Base-by-base conservation (phyloP, 1,140 invertebrate species). In the Temnothorax curvispinosus region DNA sequence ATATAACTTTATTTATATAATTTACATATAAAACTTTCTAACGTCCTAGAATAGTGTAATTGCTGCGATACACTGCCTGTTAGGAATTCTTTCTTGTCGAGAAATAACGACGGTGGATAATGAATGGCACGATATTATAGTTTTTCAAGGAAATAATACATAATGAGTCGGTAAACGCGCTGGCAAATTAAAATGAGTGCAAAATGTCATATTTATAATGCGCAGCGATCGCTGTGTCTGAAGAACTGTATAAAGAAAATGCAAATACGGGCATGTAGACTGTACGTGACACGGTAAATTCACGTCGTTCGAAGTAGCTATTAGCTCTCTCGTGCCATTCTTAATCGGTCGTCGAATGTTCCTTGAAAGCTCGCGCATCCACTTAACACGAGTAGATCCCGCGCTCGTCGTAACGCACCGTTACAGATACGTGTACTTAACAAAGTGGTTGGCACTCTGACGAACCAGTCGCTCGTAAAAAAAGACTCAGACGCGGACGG, bases 351-450 rank as follows among this genome's bases (percentile, higher is more conserved):
- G 9, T 72, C 18, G 54, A 60, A 60, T 18, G 21, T 74, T 74
- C 18, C 71, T 60, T 44, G 50, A 41, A 76, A 41, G 54, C 32
- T 50, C 67, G 41, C 67, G 41, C n/a, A 47, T 72, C 27, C 67
- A 60, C 67, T 84, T 74, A 74, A 84, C 41, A 32, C 80, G 38
- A 84, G 54, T 74, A 74, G 80, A 62, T 50, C 69, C 32, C 60
- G 11, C 27, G 32, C 11, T 38, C 62, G 21, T 74, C 69, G 69
- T 74, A 80, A 80, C 35, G 62, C 62, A 71, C 69, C 80, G 44
- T 84, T 82, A 71, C 35, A 86, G 54, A 64, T 76, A 56, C 67
- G 82, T 38, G 64, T 69, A 76, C 71, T 86, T 82, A 80, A 82
- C 72, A 76, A 74, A 89, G 85, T 84, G 80, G 44, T 44, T 47